A percentile compares a stretch with the other conserved stretches of the same genome.
Evolutionary conservation across 2,113 vertebrate genomes (phyloP).

Genomic region (Hyla sarda): DNA sequence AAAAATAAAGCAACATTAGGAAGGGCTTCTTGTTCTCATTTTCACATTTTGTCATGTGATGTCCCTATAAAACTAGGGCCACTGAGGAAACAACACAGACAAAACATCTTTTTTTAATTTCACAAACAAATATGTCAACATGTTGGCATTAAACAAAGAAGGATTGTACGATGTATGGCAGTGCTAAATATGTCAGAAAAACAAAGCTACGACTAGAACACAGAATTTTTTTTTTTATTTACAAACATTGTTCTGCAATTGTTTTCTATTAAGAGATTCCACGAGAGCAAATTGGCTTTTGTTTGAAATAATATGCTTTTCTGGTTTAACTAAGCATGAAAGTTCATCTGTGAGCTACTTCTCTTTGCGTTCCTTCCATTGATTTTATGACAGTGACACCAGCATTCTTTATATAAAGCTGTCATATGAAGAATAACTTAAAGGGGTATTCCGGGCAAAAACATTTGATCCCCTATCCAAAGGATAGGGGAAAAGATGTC

Average conservation of each 20-base stretch:
- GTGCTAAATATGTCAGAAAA: constrained; percentile 32
- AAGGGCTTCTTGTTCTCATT: not conserved
- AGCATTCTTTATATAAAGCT: constrained; percentile 60
- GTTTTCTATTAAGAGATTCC: constrained; percentile 57
- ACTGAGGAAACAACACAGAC: not conserved
- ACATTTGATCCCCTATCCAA: no score
- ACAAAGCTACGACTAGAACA: constrained; percentile 36
- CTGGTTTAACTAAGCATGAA: constrained; percentile 63
- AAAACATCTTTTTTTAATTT: not conserved
- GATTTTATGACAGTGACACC: constrained; percentile 67
- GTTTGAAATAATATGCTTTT: constrained; percentile 61
- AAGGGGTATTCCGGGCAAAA: no score
- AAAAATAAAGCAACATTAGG: not conserved
- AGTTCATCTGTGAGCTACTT: constrained; percentile 58
- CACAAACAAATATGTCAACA: not conserved
- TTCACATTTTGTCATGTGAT: not conserved
- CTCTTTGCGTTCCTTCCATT: constrained; percentile 58
- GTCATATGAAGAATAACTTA: constrained; percentile 21
- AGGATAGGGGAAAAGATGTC: no score
- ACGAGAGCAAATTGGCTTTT: constrained; percentile 60
- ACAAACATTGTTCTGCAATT: constrained; percentile 60
- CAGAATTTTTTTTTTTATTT: no score
- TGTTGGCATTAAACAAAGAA: not conserved
- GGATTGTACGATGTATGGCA: not conserved
- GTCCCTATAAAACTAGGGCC: not conserved